Evolutionary conservation across 1,140 invertebrate species (phyloP), one percentile per base, ranked within the genome.

Genomic region (Lasioglossum albipes): DNA sequence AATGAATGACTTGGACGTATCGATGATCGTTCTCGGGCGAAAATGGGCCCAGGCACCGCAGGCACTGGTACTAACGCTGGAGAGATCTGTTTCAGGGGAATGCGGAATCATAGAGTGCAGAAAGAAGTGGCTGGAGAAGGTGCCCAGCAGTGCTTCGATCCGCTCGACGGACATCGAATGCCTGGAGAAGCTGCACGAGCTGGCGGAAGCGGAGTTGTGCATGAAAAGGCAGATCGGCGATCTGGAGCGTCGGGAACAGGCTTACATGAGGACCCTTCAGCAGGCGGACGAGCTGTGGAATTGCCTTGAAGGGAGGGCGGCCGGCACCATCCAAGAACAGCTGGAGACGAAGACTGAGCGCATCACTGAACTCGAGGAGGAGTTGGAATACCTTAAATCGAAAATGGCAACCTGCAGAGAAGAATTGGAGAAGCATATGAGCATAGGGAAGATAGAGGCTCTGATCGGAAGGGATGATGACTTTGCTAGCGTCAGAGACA

Each of bases 221-320:
- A 89, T 94, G 49, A 94, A 93, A 82, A 92, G 90, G 67, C 92
- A 94, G 71, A 94, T 97, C 41, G 93, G 93, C 52, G 95, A 96
- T 66, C 84, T 96, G 9, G 95, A 96, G 87, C 93, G 94, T 54
- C 93, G 95, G 70, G 96, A 96, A 87, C 93, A 94, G 7, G 94
- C 95, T 0, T 96, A 96, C 82, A 93, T 96, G 87, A 95, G 96
- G 85, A 97, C 96, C 71, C 92, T 97, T 83, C 95, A 96, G 83
- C 94, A 96, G 75, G 96, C 96, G 2, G 96, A 96, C 72, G 94
- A 96, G 65, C 95, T 97, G 89, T 96, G 96, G 94, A 95, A 95
- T 0, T 95, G 96, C 62, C 94, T 96, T 91, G 96, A 96, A 84
- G 93, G 93, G 6, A 84, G 89, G 36, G 73, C 61, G 4, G 57